phyloP scores from a whole-genome alignment of 2,113 vertebrate species.

The Halcyon malimbica region DNA sequence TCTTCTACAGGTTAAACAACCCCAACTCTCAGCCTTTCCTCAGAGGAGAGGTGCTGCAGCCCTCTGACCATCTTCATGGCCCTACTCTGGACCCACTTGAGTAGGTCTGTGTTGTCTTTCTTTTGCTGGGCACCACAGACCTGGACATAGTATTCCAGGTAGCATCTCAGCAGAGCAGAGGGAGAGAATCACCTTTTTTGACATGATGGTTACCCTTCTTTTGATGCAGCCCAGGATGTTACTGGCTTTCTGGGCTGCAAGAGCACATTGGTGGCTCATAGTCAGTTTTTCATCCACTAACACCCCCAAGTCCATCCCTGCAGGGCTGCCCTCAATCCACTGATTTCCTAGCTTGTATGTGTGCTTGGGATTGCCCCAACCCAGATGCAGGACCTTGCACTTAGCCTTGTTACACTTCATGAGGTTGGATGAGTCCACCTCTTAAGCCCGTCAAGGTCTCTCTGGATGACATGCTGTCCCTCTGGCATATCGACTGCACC shows the following conservation, averaged over 20 bases:
- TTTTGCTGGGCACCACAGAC: neutral
- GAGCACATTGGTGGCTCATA: neutral
- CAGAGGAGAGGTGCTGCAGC: neutral
- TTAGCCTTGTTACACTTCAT: neutral
- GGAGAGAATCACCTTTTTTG: neutral
- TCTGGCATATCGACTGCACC: neutral
- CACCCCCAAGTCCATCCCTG: neutral
- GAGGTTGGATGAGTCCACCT: neutral
- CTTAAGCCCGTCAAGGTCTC: neutral
- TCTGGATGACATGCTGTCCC: neutral
- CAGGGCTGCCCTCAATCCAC: neutral
- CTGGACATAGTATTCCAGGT: neutral
- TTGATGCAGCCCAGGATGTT: neutral
- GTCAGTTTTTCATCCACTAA: neutral
- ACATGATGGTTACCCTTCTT: neutral
- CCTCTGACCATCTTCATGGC: neutral
- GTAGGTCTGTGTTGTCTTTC: neutral
- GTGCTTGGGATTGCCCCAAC: neutral
- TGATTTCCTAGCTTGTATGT: neutral
- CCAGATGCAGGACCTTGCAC: neutral
- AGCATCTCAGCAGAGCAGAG: neutral
- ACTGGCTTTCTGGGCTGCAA: neutral
- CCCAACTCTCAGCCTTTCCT: neutral
- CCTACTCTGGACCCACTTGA: neutral
- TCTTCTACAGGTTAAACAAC: neutral